These are phyloP conservation scores for Phrynocephalus vlangalii DNA, from an alignment of 2,797 vertebrate species.

Conservation along the genomic window DNA sequence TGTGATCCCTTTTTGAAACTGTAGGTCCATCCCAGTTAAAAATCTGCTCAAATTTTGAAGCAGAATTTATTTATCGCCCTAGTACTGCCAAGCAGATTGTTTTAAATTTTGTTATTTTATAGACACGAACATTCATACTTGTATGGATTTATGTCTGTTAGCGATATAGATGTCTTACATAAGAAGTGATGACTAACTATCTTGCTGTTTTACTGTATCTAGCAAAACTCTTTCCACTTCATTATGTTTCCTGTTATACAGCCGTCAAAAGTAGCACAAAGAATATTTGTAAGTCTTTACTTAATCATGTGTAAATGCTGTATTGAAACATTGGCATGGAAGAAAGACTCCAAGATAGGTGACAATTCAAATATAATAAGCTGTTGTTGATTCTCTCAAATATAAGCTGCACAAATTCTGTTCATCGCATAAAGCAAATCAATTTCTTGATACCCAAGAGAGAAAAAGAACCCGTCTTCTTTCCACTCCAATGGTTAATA, in stretches of 20 bases:
- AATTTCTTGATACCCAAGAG: slow-evolving; percentile 70
- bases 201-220: slow-evolving; percentile 54
- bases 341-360: slow-evolving; percentile 62
- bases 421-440: slow-evolving; percentile 50
- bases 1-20: neutral
- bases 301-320: slow-evolving; percentile 33
- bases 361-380: slow-evolving; percentile 54
- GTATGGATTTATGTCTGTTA: neutral
- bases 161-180: neutral
- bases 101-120: slow-evolving; percentile 24
- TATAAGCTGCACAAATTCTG: slow-evolving; percentile 59
- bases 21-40: neutral
- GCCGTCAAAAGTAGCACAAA: slow-evolving; percentile 54
- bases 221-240: slow-evolving; percentile 58
- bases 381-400: slow-evolving; percentile 35
- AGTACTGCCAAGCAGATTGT: neutral
- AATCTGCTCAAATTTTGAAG: slow-evolving; percentile 13
- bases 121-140: slow-evolving; percentile 1
- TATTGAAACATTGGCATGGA: slow-evolving; percentile 40
- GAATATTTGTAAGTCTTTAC: slow-evolving; percentile 50
- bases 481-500: slow-evolving; percentile 66
- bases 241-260: slow-evolving; percentile 57
- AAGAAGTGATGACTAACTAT: slow-evolving; percentile 7
- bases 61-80: slow-evolving; percentile 2
- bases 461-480: slow-evolving; percentile 65